Base-by-base conservation (phyloP, 2,113 vertebrate genomes). In the Tinamus guttatus region DNA sequence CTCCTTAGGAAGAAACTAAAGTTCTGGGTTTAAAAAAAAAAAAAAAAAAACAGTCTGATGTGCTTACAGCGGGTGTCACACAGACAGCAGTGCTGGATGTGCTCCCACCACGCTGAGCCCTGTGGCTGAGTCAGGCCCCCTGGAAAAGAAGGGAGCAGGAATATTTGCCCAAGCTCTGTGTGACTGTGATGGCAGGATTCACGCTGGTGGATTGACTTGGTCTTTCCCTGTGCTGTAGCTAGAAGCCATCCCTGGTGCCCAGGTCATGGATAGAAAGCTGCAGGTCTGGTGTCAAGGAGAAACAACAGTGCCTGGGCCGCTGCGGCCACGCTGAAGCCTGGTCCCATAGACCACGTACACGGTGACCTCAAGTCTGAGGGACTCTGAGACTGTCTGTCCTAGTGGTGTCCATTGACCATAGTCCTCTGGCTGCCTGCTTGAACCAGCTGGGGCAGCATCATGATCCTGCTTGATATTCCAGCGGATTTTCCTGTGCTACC, bases 321-420 rank as follows among this genome's bases (percentile, higher is more conserved):
- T n/a, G 28, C 45, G 59, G 45, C 40, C 25, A 47, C 49, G 9
- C 49, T 54, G 49, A 40, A 87, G 60, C 36, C 19, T 16, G 14
- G 8, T 85, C 24, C 27, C 28, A 24, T 51, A 3, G 5, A 6
- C 15, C 27, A 8, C 2, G 1, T 24, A 18, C 38, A 5, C 51
- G 51, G 73, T 34, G 51, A 30, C 52, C 52, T 54, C 52, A 56
- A 79, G 21, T 30, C 30, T 49, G 54, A 52, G 73, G 56, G 25
- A 71, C 58, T 45, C 28, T 34, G 28, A 16, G 19, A 20, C 51
- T 36, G 9, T 38, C 71, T 78, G 54, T 36, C 63, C 60, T 28
- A 9, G 30, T 7, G 1, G 1, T 34, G 43, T 32, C 17, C 20
- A 25, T 69, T 1, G 1, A 52, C 18, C 15, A 36, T 14, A 30